Base-by-base conservation (phyloP, 2,888 invertebrate genomes). In the Ophion ventricosus region DNA sequence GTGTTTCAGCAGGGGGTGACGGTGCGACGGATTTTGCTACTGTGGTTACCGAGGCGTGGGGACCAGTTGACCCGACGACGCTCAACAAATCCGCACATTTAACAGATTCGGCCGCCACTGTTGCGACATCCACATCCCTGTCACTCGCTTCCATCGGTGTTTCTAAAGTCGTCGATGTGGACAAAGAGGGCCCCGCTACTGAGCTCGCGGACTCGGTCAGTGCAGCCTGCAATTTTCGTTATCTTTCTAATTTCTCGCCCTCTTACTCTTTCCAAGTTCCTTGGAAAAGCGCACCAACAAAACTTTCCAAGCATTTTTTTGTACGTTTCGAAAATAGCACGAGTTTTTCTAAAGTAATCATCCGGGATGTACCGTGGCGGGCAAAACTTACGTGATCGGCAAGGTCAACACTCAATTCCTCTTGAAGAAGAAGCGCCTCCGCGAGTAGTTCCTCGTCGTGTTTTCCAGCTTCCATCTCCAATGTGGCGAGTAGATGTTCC, bases 381-480 rank as follows among this genome's bases (percentile, higher is more conserved):
- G 0, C 20, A 26, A 54, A 64, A 80, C 85, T 86, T 85, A 91
- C 91, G 66, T 91, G 90, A 84, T 91, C 92, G 17, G 87, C 87
- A 59, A 92, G 87, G 85, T 92, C 92, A 4, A 91, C 91, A 10
- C 92, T 92, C 43, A 93, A 90, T 72, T 92, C 92, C 77, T 93
- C 93, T 85, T 93, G 93, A 10, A 93, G 87, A 40, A 93, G 87
- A 26, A 93, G 86, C 8, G 93, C 93, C 84, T 93, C 93, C 1
- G 93, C 92, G 11, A 93, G 87, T 56, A 93, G 86, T 74, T 93
- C 93, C 72, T 92, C 93, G 80, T 93, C 93, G 63, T 92, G 91
- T 82, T 93, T 93, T 29, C 84, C 90, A 1, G 93, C 92, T 72
- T 92, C 92, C 92, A 93, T 93, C 84, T 91, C 92, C 49, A 93